Base-by-base conservation (phyloP, 2,888 invertebrate species). In the Eurytoma adleriae region DNA sequence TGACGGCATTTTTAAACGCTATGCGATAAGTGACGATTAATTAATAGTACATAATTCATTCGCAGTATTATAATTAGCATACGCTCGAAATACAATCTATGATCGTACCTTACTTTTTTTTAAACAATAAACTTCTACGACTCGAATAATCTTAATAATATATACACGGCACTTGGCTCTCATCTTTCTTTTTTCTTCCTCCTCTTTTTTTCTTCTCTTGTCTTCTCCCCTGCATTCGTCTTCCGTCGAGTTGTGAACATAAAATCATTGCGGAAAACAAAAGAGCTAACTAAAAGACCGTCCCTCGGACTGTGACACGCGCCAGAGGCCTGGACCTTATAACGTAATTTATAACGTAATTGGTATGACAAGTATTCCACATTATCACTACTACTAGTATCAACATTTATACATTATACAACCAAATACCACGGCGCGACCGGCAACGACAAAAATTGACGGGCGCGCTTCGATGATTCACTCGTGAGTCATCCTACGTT, bases 401-500 rank as follows among this genome's bases (percentile, higher is more conserved):
- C 87, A 88, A 90, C 90, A 90, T 90, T 90, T 90, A 90, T 90
- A 90, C 90, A 90, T 86, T 90, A 87, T 87, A 89, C 85, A 89
- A 87, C 83, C 87, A 85, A 86, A 83, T 85, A 85, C 82, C 76
- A 54, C 72, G 66, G 24, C 71, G 56, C 70, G 57, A 30, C 70
- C 56, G 71, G 20, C 54, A 75, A 62, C 16, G 54, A 54, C n/a
- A 77, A 57, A 61, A 66, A 68, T 77, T 64, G 62, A 40, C 52
- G 52, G 64, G 30, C 57, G 70, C 70, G 56, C 78, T 75, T 71
- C 71, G 75, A 74, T 78, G 70, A 78, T 81, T 81, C 74, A 74
- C 67, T 68, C 74, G 27, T 71, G 62, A 78, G 71, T 78, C 78
- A 75, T 75, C 52, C 71, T 75, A 75, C 74, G 75, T 78, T 78